Evolutionary conservation across 2,797 vertebrate genomes (phyloP), one percentile per base, ranked within the genome.

Genomic region (Gadopsis bispinosus): DNA sequence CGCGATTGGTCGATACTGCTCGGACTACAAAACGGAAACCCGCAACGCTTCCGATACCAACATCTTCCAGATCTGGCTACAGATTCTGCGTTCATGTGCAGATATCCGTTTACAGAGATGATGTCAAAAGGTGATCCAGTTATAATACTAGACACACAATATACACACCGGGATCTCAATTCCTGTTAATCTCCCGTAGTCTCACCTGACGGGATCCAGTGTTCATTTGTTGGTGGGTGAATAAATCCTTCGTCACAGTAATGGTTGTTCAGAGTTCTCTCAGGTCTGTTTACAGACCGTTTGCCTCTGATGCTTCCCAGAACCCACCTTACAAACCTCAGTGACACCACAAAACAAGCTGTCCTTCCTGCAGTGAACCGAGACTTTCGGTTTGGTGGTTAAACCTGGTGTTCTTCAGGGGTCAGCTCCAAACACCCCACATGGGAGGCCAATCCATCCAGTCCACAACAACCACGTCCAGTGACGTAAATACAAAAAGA

Each of bases 271-370:
- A 64, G 73, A 61, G 41, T 51, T 45, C 53, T 19, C 26, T 64
- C 37, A 8, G 29, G 35, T 73, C 64, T 83, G 58, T 83, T 66
- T 79, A 51, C 29, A 61, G 72, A 65, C n/a, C n/a, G n/a, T n/a
- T n/a, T n/a, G n/a, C n/a, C n/a, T 54, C 59, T 9, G 53, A 53
- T 3, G 53, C 41, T 75, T 86, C 83, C 79, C 83, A 75, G 75
- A 59, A 35, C 64, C n/a, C 2, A 10, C 48, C n/a, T 22, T 56
- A 4, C 63, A 69, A 70, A 39, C 55, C 10, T 26, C 31, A 3
- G 69, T 11, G 41, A 75, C 20, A 54, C 37, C 14, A 10, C 72
- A 55, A 75, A 73, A n/a, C 67, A 75, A 3, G 13, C 7, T 0
- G 11, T 47, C 10, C 5, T 1, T 47, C 58, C 50, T 17, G 4